These are phyloP conservation scores for Drosophila suzukii DNA, from an alignment of 1,140 invertebrate genomes.

Conservation along the genomic window DNA sequence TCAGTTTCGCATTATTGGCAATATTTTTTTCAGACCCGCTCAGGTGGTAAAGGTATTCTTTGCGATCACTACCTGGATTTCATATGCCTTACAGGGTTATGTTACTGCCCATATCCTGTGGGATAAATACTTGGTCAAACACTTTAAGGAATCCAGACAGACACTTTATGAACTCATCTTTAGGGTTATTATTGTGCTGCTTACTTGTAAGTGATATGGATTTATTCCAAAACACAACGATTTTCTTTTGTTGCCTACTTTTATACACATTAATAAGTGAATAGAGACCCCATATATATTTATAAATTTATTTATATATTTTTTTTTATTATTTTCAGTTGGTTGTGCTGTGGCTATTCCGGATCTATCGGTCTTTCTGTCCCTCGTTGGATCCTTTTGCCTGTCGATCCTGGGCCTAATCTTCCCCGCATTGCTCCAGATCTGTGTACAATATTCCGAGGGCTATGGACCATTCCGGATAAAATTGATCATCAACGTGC, in stretches of 20 bases:
- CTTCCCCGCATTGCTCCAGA: conserved; percentile 93
- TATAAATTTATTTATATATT: too few relatives aligned
- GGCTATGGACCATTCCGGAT: conserved; percentile 84
- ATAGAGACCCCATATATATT: too few relatives aligned
- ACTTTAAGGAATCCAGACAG: conserved; percentile 85
- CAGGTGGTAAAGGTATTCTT: conserved; percentile 93
- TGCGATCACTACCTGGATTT: conserved; percentile 94
- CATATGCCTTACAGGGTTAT: conserved; percentile 97
- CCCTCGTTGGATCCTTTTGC: conserved; percentile 94
- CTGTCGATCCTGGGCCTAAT: conserved; percentile 95
- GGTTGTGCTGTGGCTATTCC: conserved; percentile 93
- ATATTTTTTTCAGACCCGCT: conserved; percentile 88
- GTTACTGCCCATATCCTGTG: conserved; percentile 96
- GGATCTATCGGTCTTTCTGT: conserved; percentile 95
- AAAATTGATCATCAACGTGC: conserved; percentile 86
- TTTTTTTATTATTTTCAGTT: conserved; percentile 85
- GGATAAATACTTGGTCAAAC: conserved; percentile 89
- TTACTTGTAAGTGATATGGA: conserved; percentile 88
- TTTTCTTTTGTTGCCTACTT: too few relatives aligned
- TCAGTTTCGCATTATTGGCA: background rate
- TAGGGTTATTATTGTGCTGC: conserved; percentile 87
- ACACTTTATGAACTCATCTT: conserved; percentile 87
- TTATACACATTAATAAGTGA: too few relatives aligned
- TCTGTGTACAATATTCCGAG: conserved; percentile 67
- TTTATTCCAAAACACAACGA: too few relatives aligned